Evolutionary conservation across 2,797 vertebrate species (phyloP).

Genomic region (Chelon labrosus): DNA sequence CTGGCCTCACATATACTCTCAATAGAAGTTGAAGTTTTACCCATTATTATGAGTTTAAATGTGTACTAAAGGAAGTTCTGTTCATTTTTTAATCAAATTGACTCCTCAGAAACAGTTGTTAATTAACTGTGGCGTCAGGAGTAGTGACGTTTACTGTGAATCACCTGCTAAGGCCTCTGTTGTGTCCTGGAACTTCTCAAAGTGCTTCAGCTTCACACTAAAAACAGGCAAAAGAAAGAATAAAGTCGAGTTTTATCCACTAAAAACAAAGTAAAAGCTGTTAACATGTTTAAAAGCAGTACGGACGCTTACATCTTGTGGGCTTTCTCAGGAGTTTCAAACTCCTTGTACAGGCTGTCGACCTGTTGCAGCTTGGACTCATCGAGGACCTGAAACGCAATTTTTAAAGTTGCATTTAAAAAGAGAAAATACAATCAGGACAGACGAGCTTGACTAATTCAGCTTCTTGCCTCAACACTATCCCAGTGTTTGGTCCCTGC

Average conservation of each 20-base stretch:
- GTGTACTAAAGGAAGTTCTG: too few species aligned
- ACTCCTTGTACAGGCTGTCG: constrained; percentile 96
- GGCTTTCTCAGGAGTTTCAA: constrained; percentile 96
- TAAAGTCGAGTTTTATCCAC: neutral
- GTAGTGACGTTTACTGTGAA: neutral
- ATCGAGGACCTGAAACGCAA: constrained; percentile 91
- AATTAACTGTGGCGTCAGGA: too few species aligned
- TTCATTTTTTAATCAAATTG: too few species aligned
- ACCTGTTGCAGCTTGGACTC: constrained; percentile 96
- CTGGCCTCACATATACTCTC: too few species aligned
- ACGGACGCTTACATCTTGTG: constrained; percentile 86
- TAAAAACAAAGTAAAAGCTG: neutral
- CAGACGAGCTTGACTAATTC: too few species aligned
- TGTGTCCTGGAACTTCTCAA: constrained; percentile 98
- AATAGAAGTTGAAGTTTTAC: too few species aligned
- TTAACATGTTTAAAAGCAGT: too few species aligned
- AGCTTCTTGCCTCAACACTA: too few species aligned
- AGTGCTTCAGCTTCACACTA: constrained; percentile 98
- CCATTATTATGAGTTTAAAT: too few species aligned
- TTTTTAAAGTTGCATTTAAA: neutral
- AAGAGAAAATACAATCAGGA: too few species aligned
- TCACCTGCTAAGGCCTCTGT: constrained; percentile 98
- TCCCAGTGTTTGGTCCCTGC: too few species aligned
- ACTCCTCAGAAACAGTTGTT: too few species aligned
- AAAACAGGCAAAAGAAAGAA: neutral